phyloP scores from a whole-genome alignment of 2,888 invertebrate genomes.

The Chymomyza caudatula region DNA sequence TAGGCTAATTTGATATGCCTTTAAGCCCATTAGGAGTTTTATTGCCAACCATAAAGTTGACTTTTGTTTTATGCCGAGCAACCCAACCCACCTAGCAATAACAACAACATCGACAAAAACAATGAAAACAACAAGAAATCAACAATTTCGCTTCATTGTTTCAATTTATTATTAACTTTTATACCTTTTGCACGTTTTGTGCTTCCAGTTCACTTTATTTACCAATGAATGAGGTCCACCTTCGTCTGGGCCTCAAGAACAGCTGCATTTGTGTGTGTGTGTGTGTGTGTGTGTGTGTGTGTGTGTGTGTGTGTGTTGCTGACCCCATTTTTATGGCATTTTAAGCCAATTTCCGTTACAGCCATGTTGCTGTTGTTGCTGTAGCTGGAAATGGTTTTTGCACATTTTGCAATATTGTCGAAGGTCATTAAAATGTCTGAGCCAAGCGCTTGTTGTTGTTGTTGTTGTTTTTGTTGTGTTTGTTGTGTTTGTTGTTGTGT shows the following conservation, averaged over 20 bases:
- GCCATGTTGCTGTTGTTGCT: constrained; percentile 29
- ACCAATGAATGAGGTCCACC: constrained; percentile 58
- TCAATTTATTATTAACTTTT: constrained; percentile 71
- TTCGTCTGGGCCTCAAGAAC: neutral
- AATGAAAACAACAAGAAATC: constrained; percentile 48
- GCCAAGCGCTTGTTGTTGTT: constrained; percentile 12
- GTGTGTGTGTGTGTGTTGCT: neutral
- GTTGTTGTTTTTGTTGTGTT: neutral
- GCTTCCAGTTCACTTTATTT: constrained; percentile 53
- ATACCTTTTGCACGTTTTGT: constrained; percentile 28
- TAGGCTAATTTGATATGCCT: constrained; percentile 49
- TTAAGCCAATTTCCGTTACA: constrained; percentile 70
- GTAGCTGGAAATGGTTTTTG: constrained; percentile 14
- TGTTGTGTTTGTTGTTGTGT: neutral
- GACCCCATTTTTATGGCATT: constrained; percentile 54
- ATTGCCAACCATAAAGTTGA: constrained; percentile 57
- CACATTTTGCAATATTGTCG: constrained; percentile 44
- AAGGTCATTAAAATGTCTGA: constrained; percentile 57
- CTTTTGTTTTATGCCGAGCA: constrained; percentile 25
- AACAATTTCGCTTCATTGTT: constrained; percentile 63
- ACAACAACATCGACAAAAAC: neutral
- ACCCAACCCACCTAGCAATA: neutral
- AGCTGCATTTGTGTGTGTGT: neutral
- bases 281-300: neutral
- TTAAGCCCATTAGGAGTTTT: constrained; percentile 54